These are phyloP conservation scores for Smittia aterrima DNA, from an alignment of 2,888 invertebrate species.

Conservation along the genomic window DNA sequence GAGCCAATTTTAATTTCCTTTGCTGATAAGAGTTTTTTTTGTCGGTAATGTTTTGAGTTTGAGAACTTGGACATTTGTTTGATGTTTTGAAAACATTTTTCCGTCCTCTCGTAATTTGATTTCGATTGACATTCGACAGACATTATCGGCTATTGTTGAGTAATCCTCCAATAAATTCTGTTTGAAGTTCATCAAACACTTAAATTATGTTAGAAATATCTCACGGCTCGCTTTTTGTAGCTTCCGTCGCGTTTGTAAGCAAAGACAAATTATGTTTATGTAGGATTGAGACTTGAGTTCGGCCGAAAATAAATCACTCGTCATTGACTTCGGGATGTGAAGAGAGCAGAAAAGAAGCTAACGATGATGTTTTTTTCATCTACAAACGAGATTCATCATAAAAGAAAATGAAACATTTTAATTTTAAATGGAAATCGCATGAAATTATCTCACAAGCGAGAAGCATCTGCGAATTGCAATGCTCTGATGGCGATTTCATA, in stretches of 20 bases:
- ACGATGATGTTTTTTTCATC: neutral
- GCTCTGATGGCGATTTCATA: neutral
- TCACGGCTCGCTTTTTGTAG: too few relatives aligned
- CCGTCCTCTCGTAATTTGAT: neutral
- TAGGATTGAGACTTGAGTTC: neutral
- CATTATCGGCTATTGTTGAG: neutral
- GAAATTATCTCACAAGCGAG: neutral
- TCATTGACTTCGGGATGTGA: neutral
- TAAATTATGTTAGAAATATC: too few relatives aligned
- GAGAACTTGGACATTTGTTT: neutral
- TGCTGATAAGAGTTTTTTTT: conserved; percentile 22
- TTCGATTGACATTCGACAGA: neutral
- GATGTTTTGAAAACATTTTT: neutral
- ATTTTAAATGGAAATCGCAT: neutral
- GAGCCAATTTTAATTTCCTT: conserved; percentile 20
- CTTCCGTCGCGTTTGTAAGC: neutral
- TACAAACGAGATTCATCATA: neutral
- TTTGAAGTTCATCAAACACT: neutral
- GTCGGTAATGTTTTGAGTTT: neutral
- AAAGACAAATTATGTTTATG: neutral
- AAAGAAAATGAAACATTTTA: neutral
- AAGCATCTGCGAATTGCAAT: neutral
- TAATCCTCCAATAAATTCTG: neutral
- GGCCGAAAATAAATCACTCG: neutral
- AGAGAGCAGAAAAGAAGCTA: neutral